Evolutionary conservation across 2,888 invertebrate species (phyloP), one percentile per base, ranked within the genome.

Genomic region (Oeneis ivallda): DNA sequence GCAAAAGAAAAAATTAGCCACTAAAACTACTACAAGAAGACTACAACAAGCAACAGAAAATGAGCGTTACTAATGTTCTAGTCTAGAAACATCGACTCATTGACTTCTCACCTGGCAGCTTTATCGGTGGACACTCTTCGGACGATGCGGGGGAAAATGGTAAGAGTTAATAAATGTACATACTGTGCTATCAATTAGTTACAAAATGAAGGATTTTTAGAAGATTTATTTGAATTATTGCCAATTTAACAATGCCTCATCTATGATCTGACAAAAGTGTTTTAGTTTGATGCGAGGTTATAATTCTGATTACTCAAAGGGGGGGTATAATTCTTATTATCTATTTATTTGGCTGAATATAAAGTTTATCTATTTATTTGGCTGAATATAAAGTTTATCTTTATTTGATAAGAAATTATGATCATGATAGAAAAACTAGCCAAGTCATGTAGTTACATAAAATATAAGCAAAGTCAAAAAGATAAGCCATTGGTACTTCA

Each of bases 141-240:
- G 54, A 57, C 72, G 81, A 74, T 75, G 88, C 89, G 76, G 83
- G 81, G 83, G 83, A 85, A 85, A 76, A 86, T 75, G 77, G 74
- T 69, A 72, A 63, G 81, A 83, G 80, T 85, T 83, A 84, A 77
- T 82, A 79, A 74, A 75, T 74, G 60, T 62, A 78, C 49, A 43
- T 43, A 43, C 39, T 87, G 87, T 89, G 87, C 89, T 68, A 83
- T 87, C 86, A 88, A 87, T 78, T 72, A 75, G 69, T 71, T 47
- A 64, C 62, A 65, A 65, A 9, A 53, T 41, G 52, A 15, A 39
- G 56, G 15, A 32, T 1, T 50, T 50, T 72, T 60, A 80, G 81
- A 80, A 82, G 81, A 74, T 76, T 77, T 76, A 75, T 74, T 71
- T 72, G 74, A 70, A 66, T 3, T 9, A 70, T 76, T 75, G 80